Base-by-base conservation (phyloP, 2,113 vertebrate genomes). In the Columba janthina region DNA sequence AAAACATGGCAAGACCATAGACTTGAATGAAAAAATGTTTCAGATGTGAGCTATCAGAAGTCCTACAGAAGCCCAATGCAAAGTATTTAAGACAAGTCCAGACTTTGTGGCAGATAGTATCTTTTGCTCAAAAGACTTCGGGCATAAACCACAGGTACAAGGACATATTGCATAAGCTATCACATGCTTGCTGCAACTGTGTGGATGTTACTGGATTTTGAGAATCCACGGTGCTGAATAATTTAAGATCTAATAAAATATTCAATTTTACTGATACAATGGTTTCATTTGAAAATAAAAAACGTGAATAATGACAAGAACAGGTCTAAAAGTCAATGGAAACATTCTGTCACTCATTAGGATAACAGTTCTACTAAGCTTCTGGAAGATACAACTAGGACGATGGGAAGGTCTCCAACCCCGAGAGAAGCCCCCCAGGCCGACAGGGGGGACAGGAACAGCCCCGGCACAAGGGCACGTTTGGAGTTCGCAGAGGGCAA, bases 201-300 rank as follows among this genome's bases (percentile, higher is more conserved):
- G 84, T 67, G 94, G 91, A 94, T 67, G 69, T 96, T 98, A 97
- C 54, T 94, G 79, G 93, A 96, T 98, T 98, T 96, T 97, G 79
- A 97, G 94, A 98, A 87, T 90, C 87, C 93, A 93, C 91, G 7
- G 65, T 25, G 53, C 94, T 98, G 96, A 98, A 98, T 97, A 98
- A 98, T 98, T 97, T 95, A 98, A 86, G 40, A 96, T 12, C 64
- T 98, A 97, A 97, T 98, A 95, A 98, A 98, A 98, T 97, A 98
- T 98, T 98, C 96, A 96, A 85, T 91, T 96, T 97, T 93, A 97
- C 94, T 96, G 96, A 98, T 95, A 94, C 69, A 97, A 76, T 84
- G 89, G 89, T 89, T 98, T 97, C 78, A 97, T 97, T 97, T 97
- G 78, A 96, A 97, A 97, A 94, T 71, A 29, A 44, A 58, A 95